phyloP scores from a whole-genome alignment of 2,888 invertebrate species.

The Dasysyrphus tricinctus region DNA sequence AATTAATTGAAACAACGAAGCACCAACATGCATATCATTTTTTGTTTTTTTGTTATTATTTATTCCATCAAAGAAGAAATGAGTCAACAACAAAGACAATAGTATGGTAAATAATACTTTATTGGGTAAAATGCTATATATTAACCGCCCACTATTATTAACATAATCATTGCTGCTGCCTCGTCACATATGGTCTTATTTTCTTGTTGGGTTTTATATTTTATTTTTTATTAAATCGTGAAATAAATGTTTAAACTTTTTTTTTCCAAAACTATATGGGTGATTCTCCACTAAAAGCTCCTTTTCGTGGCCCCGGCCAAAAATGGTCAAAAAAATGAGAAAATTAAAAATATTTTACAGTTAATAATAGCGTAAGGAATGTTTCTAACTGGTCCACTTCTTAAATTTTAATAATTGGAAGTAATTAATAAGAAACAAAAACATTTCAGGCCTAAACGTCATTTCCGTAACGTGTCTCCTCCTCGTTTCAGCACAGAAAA shows the following conservation, averaged over 20 bases:
- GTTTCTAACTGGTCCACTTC: too few relatives aligned
- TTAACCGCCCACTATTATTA: slow-evolving; percentile 30
- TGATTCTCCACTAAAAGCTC: too few relatives aligned
- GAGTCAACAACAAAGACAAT: slow-evolving; percentile 55
- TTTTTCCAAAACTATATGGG: neutral
- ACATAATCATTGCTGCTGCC: slow-evolving; percentile 1
- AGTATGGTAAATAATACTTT: slow-evolving; percentile 56
- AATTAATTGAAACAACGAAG: slow-evolving; percentile 49
- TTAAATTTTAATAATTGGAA: too few relatives aligned
- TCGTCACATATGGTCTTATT: slow-evolving; percentile 29
- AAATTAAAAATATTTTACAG: too few relatives aligned
- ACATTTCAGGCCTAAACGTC: too few relatives aligned
- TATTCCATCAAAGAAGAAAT: slow-evolving; percentile 38
- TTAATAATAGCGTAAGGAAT: too few relatives aligned
- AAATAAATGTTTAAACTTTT: slow-evolving; percentile 10
- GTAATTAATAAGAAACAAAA: too few relatives aligned
- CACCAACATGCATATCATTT: neutral
- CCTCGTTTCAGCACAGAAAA: too few relatives aligned
- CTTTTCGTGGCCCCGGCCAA: too few relatives aligned
- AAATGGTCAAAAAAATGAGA: too few relatives aligned
- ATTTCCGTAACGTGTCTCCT: too few relatives aligned
- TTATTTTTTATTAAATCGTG: neutral
- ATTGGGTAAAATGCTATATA: slow-evolving; percentile 24
- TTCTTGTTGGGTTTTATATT: neutral
- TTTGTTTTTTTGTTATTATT: slow-evolving; percentile 10